These are phyloP conservation scores for Scomberomorus guttatus DNA, from an alignment of 2,797 vertebrate genomes.

Conservation along the genomic window DNA sequence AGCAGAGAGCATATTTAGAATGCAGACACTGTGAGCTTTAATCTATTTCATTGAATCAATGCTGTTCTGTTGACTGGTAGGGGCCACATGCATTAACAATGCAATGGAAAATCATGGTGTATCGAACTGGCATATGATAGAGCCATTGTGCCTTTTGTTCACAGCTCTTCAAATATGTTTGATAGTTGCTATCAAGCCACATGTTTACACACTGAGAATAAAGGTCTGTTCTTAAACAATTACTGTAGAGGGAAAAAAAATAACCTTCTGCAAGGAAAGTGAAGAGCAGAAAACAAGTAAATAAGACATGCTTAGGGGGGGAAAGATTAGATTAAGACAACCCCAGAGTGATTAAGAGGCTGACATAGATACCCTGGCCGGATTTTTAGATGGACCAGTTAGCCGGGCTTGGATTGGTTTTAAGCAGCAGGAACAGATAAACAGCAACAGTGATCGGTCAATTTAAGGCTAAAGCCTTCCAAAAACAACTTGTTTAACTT, in stretches of 20 bases:
- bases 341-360: slow-evolving; percentile 70
- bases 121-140: slow-evolving; percentile 56
- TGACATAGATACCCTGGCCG: slow-evolving; percentile 76
- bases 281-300: slow-evolving; percentile 74
- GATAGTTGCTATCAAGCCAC: slow-evolving; percentile 11
- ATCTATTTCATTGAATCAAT: slow-evolving; percentile 58
- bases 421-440: slow-evolving; percentile 72
- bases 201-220: slow-evolving; percentile 40
- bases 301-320: slow-evolving; percentile 74
- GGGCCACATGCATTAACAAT: slow-evolving; percentile 31
- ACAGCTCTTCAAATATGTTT: slow-evolving; percentile 35
- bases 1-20: slow-evolving; percentile 32
- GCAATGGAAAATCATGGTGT: slow-evolving; percentile 53
- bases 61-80: slow-evolving; percentile 33
- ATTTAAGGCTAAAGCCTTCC: slow-evolving; percentile 79
- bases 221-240: slow-evolving; percentile 39
- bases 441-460: slow-evolving; percentile 77
- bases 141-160: slow-evolving; percentile 45
- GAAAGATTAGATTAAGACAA: slow-evolving; percentile 74
- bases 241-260: neutral
- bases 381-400: slow-evolving; percentile 60
- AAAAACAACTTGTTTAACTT: slow-evolving; percentile 82
- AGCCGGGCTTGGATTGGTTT: slow-evolving; percentile 58
- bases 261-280: slow-evolving; percentile 48
- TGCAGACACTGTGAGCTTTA: slow-evolving; percentile 42